Conservation (phyloP, 2,888 invertebrate species). For the Microctonus hyperodae region DNA sequence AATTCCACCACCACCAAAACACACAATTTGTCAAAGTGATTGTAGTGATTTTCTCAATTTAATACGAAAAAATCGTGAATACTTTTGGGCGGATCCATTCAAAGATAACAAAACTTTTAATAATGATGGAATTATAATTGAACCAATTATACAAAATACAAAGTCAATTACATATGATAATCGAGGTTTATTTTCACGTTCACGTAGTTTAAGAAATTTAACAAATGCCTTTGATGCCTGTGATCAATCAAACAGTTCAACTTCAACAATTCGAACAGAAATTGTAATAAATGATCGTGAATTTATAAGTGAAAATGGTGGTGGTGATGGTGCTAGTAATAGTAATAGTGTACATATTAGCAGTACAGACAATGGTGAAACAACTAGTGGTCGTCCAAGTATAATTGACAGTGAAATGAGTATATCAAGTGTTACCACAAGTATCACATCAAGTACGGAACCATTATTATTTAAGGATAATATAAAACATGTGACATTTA, state of each 20-base stretch:
- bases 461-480: slow-evolving; percentile 23
- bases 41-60: slow-evolving; percentile 71
- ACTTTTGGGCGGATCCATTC: slow-evolving; percentile 62
- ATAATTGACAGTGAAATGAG: slow-evolving; percentile 29
- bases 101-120: slow-evolving; percentile 29
- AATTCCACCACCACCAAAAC: slow-evolving; percentile 77
- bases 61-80: slow-evolving; percentile 67
- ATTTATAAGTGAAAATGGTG: slow-evolving; percentile 17
- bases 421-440: slow-evolving; percentile 25
- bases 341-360: slow-evolving; percentile 18
- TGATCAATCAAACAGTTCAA: slow-evolving; percentile 44
- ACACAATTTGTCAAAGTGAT: slow-evolving; percentile 74
- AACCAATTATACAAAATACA: neutral
- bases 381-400: slow-evolving; percentile 14
- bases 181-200: slow-evolving; percentile 38
- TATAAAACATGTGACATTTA: slow-evolving; percentile 36
- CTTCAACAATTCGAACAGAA: slow-evolving; percentile 19
- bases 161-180: neutral
- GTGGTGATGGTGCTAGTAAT: slow-evolving; percentile 20
- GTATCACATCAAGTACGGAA: slow-evolving; percentile 16
- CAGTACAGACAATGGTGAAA: slow-evolving; percentile 25
- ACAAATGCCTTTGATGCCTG: slow-evolving; percentile 53
- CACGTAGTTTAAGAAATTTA: slow-evolving; percentile 49
- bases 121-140: slow-evolving; percentile 13
- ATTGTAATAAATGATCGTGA: neutral